Base-by-base conservation (phyloP, 2,888 invertebrate genomes). In the Colletes collaris region DNA sequence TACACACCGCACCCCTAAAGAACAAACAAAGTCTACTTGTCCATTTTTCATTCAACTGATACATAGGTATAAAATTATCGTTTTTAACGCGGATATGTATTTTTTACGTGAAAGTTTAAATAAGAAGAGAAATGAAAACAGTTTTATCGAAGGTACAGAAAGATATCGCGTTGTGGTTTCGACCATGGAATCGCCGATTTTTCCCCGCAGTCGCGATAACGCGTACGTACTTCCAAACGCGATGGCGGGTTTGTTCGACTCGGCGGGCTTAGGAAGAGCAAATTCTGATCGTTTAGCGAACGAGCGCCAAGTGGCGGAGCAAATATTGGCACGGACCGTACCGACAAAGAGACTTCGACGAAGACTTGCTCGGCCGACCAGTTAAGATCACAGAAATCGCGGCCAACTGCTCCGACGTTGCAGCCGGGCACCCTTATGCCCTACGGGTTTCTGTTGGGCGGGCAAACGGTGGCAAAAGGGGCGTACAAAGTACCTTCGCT, bases 381-480 rank as follows among this genome's bases (percentile, higher is more conserved):
- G 46, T 13, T 19, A 52, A 44, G 37, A 40, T 52, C 4, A 13
- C 37, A 56, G 49, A 35, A 56, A 62, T 62, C 27, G 40, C 16
- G 67, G 55, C 6, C 46, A 50, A 66, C 40, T 3, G 11, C 50
- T 37, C 55, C 59, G 66, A 67, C 80, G 68, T 67, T 73, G 16
- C 67, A 64, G 75, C 66, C 40, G 63, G 80, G 56, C 72, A 72
- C 83, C 86, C 86, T 75, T 75, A 67, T 81, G 74, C 77, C 84
- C 73, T 64, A 35, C 52, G 71, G 85, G 76, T 52, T 55, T 76
- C 58, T 46, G 62, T 53, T 70, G 76, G 73, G 74, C 77, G 74
- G 76, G 72, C 70, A 59, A 77, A 83, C 83, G 77, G 83, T 83
- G 82, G 83, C 82, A 76, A 79, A 82, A 49, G 79, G 83, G 83